Evolutionary conservation across 2,888 invertebrate genomes (phyloP), one percentile per base, ranked within the genome.

Genomic region (Eristalis intricaria): DNA sequence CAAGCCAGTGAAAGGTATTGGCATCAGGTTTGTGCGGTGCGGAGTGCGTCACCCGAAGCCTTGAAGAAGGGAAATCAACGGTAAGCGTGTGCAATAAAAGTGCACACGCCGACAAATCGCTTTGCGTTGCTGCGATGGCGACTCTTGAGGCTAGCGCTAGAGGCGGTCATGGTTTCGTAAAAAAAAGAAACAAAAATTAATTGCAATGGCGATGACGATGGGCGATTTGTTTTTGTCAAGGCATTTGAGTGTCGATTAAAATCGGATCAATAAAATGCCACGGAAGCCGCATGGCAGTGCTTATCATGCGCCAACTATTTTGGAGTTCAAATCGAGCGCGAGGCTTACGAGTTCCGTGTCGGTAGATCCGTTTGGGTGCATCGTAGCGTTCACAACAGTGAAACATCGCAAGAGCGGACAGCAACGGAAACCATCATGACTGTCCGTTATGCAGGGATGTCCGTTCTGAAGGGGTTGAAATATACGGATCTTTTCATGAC

Each of bases 21-120:
- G 15, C 22, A 61, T 68, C 40, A 50, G 50, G 68, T 77, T 77
- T 77, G 15, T 50, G 50, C 8, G 63, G 15, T 50, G 50, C 8
- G 63, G 19, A 50, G 69, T 77, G 69, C 63, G 77, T 77, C 77
- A 77, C 26, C 29, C 56, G 19, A 64, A 77, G 63, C 69, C 63
- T 63, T 77, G 50, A 19, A 19, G 50, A 60, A 70, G 60, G 38
- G 60, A 38, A 70, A 60, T 10, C 35, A 70, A 38, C 40, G 38
- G 32, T 38, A 63, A 43, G 43, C 43, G 63, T 73, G 58, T 58
- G 26, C 56, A 66, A 50, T 38, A 38, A 56, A 65, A 38, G 22
- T 65, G 74, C 13, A 74, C 38, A 56, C 35, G 65, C 35, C 8
- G 64, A 23, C 19, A 19, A 19, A 19, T 19, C 50, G n/a, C 10